Conservation (phyloP, 2,888 invertebrate genomes). For the Spatulosminthurus flaviceps region DNA sequence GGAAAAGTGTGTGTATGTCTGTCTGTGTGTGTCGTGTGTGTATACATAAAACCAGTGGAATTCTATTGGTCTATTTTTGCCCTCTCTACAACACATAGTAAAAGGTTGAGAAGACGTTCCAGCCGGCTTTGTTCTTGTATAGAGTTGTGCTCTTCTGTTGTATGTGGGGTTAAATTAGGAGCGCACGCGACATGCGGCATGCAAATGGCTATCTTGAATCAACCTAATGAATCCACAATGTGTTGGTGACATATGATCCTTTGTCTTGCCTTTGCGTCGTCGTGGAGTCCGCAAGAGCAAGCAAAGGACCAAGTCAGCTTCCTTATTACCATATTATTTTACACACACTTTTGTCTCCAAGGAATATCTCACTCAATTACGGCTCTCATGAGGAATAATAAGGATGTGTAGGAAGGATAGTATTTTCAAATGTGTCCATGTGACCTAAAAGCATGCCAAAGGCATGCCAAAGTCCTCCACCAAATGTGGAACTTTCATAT, state of each 20-base stretch:
- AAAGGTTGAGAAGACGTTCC: too few species aligned
- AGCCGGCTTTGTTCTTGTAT: neutral
- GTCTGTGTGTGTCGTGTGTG: too few species aligned
- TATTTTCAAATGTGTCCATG: neutral
- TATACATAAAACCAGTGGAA: neutral
- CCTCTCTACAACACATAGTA: neutral
- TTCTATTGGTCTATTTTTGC: neutral
- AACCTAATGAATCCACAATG: constrained; percentile 41
- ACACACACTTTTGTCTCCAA: constrained; percentile 2
- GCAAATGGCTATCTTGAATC: constrained; percentile 45
- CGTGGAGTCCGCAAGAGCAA: neutral
- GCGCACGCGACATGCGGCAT: constrained; percentile 39
- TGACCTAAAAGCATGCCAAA: neutral
- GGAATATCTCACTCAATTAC: constrained; percentile 8
- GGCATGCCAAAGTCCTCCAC: constrained; percentile 12
- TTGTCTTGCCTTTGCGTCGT: constrained; percentile 20
- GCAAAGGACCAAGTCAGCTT: too few species aligned
- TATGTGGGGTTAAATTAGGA: constrained; percentile 16
- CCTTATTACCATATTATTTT: constrained; percentile 27
- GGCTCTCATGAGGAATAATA: neutral
- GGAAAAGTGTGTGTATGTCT: neutral
- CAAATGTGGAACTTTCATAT: neutral
- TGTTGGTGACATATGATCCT: constrained; percentile 42
- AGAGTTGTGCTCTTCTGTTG: neutral
- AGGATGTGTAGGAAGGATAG: too few species aligned